Evolutionary conservation across 2,113 vertebrate genomes (phyloP).

Genomic region (Phoxinus phoxinus): DNA sequence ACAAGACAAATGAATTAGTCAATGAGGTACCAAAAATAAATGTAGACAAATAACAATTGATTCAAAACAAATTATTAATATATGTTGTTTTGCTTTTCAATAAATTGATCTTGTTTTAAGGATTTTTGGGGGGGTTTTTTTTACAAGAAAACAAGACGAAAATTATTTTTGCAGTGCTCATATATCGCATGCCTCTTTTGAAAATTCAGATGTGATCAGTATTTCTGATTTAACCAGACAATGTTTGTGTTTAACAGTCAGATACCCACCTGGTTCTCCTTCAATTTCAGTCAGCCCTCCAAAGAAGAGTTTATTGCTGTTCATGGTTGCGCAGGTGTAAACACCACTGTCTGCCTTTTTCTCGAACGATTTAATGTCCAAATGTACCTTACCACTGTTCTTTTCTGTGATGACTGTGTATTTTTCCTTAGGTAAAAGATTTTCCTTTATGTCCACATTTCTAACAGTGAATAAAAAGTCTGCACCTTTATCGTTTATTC

Average conservation of each 20-base stretch:
- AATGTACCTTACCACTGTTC: accelerated
- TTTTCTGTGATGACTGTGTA: accelerated
- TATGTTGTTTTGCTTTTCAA: not conserved
- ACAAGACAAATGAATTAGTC: not conserved
- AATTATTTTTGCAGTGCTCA: not conserved
- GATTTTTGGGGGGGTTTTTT: too few species aligned
- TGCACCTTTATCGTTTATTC: not conserved
- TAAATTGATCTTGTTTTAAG: not conserved
- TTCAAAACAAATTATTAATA: not conserved
- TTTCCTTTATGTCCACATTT: not conserved
- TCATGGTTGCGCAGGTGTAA: constrained; percentile 64
- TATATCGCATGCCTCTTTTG: not conserved
- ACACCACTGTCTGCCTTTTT: constrained; percentile 50
- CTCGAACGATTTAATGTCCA: constrained; percentile 50
- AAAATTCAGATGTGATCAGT: not conserved
- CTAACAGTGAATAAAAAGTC: constrained; percentile 26
- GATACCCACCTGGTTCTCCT: constrained; percentile 59
- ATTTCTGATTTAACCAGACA: not conserved
- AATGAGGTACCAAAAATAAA: not conserved
- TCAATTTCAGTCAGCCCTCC: constrained; percentile 12
- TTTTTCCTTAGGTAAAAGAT: accelerated
- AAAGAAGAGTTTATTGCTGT: constrained; percentile 35
- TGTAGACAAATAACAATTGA: not conserved
- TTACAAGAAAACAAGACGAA: not conserved
- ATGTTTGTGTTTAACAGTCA: not conserved